phyloP scores from a whole-genome alignment of 2,888 invertebrate species.

The Malthinus seriepunctatus region DNA sequence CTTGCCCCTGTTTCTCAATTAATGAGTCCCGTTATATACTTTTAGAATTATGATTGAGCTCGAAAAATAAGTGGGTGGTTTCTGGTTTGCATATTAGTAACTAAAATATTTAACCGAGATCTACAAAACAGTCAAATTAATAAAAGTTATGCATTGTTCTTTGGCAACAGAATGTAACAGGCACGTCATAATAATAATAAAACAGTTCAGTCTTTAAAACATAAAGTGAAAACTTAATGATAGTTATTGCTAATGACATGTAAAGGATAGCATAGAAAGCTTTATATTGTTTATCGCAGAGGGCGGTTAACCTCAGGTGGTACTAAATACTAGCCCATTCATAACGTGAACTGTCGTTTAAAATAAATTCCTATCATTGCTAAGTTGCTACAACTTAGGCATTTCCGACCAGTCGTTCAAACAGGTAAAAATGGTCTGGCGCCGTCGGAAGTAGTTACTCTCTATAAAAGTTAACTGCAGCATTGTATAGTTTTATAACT shows the following conservation, averaged over 20 bases:
- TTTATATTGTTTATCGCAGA: slow-evolving; percentile 36
- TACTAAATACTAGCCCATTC: slow-evolving; percentile 39
- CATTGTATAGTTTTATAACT: no score
- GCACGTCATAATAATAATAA: no score
- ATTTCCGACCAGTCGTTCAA: slow-evolving; percentile 21
- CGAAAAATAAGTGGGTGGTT: no score
- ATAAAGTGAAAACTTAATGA: not conserved
- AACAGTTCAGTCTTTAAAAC: no score
- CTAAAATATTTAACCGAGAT: no score
- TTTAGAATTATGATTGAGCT: no score
- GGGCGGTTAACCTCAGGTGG: slow-evolving; percentile 37
- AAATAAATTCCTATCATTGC: slow-evolving; percentile 46
- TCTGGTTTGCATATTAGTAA: no score
- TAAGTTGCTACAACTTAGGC: slow-evolving; percentile 23
- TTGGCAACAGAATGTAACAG: no score
- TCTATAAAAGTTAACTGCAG: not conserved
- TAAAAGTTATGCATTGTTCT: no score
- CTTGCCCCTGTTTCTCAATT: no score
- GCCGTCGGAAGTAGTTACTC: slow-evolving; percentile 34
- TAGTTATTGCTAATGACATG: slow-evolving; percentile 3
- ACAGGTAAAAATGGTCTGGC: slow-evolving; percentile 39
- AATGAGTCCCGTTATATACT: no score
- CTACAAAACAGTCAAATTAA: no score
- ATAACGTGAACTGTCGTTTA: slow-evolving; percentile 44
- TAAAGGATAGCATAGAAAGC: slow-evolving; percentile 5